Percentiles rank a stretch among this genome's conserved stretches.
These are phyloP conservation scores for Brachyopa scutellaris DNA, from an alignment of 2,888 invertebrate species.

Conservation along the genomic window DNA sequence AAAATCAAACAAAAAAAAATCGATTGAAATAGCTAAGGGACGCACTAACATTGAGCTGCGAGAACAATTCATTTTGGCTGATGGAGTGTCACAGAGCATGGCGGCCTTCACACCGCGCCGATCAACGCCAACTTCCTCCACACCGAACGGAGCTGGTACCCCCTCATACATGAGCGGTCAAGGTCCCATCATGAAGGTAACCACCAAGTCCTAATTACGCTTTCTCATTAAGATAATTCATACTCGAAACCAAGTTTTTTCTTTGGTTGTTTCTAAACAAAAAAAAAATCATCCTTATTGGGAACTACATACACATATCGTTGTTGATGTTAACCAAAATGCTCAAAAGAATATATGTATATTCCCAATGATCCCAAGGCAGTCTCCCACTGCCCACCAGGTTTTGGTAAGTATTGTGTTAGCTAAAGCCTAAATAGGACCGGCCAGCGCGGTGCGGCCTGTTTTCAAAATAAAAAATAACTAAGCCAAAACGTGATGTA, in stretches of 20 bases:
- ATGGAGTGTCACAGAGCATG: conserved; percentile 99
- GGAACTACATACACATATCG: conserved; percentile 11
- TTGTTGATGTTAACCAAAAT: not conserved
- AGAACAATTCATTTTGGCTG: conserved; percentile 99
- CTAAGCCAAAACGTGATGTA: conserved; percentile 52
- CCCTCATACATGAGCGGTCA: conserved; percentile 84
- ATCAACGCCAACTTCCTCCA: conserved; percentile 89
- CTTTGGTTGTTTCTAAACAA: conserved; percentile 8
- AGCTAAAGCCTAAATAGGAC: not conserved
- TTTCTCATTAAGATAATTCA: conserved; percentile 52
- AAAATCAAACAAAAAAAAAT: conserved; percentile 49
- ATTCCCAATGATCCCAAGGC: conserved; percentile 40
- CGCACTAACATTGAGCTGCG: conserved; percentile 99
- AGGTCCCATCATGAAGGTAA: conserved; percentile 98
- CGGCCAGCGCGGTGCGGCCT: conserved; percentile 11
- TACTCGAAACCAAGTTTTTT: conserved; percentile 14
- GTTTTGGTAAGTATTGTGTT: conserved; percentile 54
- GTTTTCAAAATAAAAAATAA: conserved; percentile 12
- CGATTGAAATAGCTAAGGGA: conserved; percentile 92
- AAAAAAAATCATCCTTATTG: conserved; percentile 4
- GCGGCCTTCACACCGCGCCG: conserved; percentile 98
- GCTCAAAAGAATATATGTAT: not conserved
- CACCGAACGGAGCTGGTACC: conserved; percentile 84
- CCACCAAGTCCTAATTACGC: conserved; percentile 67
- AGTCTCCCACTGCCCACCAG: conserved; percentile 44